Conservation (phyloP, 2,113 vertebrate species). For the Pelvicachromis taeniatus region DNA sequence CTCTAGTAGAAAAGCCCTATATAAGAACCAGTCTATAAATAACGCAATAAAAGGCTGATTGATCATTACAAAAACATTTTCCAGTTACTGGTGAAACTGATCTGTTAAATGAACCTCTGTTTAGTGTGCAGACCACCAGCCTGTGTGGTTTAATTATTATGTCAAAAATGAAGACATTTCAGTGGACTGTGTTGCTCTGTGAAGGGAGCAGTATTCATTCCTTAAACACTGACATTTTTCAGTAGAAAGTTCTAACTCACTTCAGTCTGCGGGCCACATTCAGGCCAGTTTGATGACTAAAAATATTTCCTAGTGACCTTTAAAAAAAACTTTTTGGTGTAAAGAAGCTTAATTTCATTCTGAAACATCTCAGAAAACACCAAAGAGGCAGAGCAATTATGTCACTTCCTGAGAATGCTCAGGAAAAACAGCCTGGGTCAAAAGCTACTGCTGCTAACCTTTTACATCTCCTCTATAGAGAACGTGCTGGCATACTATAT, state of each 20-base stretch:
- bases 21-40: not conserved
- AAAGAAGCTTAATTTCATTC: not conserved
- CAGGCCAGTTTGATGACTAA: not conserved
- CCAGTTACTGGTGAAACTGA: not conserved
- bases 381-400: not conserved
- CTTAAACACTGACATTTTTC: not conserved
- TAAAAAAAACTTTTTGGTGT: not conserved
- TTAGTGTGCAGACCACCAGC: not conserved
- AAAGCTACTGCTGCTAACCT: not conserved
- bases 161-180: not conserved
- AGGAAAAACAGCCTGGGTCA: not conserved
- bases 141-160: not conserved
- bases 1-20: no score
- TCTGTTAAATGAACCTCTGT: not conserved
- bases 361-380: not conserved
- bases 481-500: no score
- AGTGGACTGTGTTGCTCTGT: not conserved
- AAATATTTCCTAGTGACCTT: not conserved
- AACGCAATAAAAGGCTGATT: not conserved
- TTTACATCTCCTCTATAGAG: not conserved
- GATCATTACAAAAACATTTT: not conserved
- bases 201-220: not conserved
- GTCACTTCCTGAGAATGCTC: not conserved
- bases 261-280: not conserved
- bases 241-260: not conserved